These are phyloP conservation scores for Zoanthus gigantus DNA, from an alignment of 92 coral and sea anemone genomes.

Conservation along the genomic window DNA sequence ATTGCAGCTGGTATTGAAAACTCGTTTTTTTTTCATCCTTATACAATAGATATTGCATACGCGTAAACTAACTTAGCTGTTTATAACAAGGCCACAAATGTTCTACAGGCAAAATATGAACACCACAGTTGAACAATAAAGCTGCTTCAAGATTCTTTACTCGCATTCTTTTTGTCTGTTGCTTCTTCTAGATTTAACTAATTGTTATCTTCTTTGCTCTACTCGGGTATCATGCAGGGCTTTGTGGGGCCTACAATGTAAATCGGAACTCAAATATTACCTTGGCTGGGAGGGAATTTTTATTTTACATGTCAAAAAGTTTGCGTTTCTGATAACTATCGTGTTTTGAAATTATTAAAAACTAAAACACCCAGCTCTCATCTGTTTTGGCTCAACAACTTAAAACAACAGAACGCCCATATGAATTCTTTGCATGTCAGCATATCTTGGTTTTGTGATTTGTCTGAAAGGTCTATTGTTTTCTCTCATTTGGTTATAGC, in stretches of 20 bases:
- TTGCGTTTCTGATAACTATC: neutral
- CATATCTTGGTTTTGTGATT: constrained; percentile 1
- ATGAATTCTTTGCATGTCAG: neutral
- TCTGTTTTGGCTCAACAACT: constrained; percentile 10
- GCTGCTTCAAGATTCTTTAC: constrained; percentile 28
- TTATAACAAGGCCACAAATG: constrained; percentile 25
- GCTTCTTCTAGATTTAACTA: constrained; percentile 21
- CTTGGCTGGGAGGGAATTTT: constrained; percentile 8
- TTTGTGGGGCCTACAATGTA: constrained; percentile 13
- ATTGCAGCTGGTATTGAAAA: constrained; percentile 13
- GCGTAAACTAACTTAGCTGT: constrained; percentile 35
- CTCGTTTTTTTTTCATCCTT: neutral
- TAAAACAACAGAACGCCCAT: constrained; percentile 3
- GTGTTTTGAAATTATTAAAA: neutral
- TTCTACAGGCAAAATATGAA: constrained; percentile 6
- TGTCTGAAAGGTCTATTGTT: constrained; percentile 17
- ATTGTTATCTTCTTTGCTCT: constrained; percentile 6
- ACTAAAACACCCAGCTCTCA: constrained; percentile 18
- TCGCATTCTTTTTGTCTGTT: constrained; percentile 5
- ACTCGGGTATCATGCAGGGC: constrained; percentile 19
- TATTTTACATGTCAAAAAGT: constrained; percentile 4
- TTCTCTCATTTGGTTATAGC: neutral
- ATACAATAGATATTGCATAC: constrained; percentile 36
- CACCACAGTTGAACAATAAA: neutral
- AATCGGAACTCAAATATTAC: constrained; percentile 6